These are phyloP conservation scores for Neodiprion virginianus DNA, from an alignment of 1,140 invertebrate species.

Conservation along the genomic window DNA sequence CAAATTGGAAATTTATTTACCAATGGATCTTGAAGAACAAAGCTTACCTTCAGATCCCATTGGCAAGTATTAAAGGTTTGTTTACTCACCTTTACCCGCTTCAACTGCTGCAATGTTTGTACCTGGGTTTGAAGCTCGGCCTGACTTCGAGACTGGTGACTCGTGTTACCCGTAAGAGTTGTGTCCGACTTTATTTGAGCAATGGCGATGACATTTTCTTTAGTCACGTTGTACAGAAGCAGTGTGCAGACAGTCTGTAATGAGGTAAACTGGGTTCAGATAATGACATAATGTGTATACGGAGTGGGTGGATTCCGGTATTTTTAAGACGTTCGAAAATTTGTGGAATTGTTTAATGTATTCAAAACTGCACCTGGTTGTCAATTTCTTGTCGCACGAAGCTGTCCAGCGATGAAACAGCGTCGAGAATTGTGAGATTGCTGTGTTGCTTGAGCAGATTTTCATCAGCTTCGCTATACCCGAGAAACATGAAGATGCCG, in stretches of 20 bases:
- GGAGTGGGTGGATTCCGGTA: too few relatives aligned
- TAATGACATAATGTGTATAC: too few relatives aligned
- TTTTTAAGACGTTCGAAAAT: too few relatives aligned
- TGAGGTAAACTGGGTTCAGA: not conserved
- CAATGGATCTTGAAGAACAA: not conserved
- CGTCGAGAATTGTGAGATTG: constrained; percentile 79
- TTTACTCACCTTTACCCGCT: constrained; percentile 59
- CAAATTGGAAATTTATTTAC: not conserved
- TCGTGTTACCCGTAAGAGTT: constrained; percentile 54
- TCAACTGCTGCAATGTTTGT: constrained; percentile 57
- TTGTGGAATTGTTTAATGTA: too few relatives aligned
- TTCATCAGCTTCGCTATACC: constrained; percentile 87
- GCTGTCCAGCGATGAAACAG: constrained; percentile 78
- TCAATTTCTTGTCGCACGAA: constrained; percentile 74
- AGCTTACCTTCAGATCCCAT: constrained; percentile 14
- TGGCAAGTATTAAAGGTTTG: not conserved
- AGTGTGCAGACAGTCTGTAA: constrained; percentile 82
- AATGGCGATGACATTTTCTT: constrained; percentile 86
- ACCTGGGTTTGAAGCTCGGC: constrained; percentile 39
- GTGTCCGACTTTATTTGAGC: constrained; percentile 77
- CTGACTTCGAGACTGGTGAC: constrained; percentile 32
- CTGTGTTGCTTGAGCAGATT: constrained; percentile 80
- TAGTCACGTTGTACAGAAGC: constrained; percentile 82
- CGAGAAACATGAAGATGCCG: constrained; percentile 86
- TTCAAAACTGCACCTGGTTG: constrained; percentile 66